These are phyloP conservation scores for Platyrinchus mystaceus DNA, from an alignment of 2,797 vertebrate species.

Conservation along the genomic window DNA sequence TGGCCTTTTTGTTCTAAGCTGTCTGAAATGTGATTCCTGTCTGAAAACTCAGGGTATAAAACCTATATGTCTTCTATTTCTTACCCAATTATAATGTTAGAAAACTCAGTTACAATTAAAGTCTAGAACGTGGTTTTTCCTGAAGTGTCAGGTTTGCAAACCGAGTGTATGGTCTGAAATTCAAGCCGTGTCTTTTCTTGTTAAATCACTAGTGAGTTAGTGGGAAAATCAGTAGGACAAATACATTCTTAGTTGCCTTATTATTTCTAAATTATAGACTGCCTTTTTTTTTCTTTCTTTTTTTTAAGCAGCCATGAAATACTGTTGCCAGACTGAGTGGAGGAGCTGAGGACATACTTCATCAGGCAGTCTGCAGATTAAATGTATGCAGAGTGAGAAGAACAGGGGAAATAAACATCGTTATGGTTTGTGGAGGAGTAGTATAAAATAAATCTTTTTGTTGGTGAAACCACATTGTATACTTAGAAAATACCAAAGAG, in stretches of 20 bases:
- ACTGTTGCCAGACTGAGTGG: not conserved
- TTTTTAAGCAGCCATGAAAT: not conserved
- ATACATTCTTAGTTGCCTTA: not conserved
- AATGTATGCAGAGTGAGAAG: not conserved
- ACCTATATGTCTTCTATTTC: not conserved
- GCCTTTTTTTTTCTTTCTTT: not conserved
- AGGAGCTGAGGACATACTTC: not conserved
- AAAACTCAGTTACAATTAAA: not conserved
- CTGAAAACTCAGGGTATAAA: not conserved
- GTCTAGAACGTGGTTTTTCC: not conserved
- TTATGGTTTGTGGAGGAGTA: not conserved
- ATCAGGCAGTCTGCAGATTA: not conserved
- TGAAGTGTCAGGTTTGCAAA: not conserved
- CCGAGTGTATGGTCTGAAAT: not conserved
- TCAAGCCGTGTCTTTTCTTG: not conserved
- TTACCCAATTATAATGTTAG: not conserved
- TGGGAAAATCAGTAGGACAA: not conserved
- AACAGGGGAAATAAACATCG: not conserved
- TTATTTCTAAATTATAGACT: not conserved
- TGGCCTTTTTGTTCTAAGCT: not conserved
- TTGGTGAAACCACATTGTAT: not conserved
- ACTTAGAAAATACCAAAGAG: not conserved
- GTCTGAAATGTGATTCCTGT: not conserved
- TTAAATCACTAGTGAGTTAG: not conserved
- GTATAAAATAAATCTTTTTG: not conserved